phyloP scores from a whole-genome alignment of 2,113 vertebrate genomes.

The Gymnarchus niloticus region DNA sequence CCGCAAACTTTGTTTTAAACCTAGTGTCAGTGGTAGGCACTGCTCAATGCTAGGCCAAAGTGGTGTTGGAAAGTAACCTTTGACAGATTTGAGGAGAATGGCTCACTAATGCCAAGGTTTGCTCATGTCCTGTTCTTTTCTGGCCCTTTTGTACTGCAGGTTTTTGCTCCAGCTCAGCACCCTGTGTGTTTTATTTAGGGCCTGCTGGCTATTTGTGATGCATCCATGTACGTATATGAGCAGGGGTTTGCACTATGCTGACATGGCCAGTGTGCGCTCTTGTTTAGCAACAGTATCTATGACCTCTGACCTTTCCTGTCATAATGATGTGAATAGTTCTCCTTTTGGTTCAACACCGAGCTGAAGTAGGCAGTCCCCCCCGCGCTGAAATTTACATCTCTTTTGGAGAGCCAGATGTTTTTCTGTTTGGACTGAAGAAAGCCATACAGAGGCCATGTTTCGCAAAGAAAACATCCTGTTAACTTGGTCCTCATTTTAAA shows the following conservation, averaged over 20 bases:
- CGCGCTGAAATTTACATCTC: neutral
- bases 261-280: neutral
- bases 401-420: neutral
- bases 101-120: neutral
- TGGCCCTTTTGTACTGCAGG: neutral
- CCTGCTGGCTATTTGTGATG: neutral
- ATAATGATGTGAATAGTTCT: neutral
- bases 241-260: neutral
- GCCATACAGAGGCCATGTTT: neutral
- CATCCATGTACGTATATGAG: neutral
- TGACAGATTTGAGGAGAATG: constrained; percentile 38
- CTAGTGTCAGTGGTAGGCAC: neutral
- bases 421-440: too few species aligned
- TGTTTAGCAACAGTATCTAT: neutral
- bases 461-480: neutral
- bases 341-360: neutral
- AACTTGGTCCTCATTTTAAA: neutral
- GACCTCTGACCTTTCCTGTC: neutral
- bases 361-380: neutral
- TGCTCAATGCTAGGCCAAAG: constrained; percentile 13
- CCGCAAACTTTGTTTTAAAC: neutral
- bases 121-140: neutral
- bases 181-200: neutral
- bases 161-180: neutral
- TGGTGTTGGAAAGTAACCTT: constrained; percentile 16